These are phyloP conservation scores for Zaprionus kolodkinae DNA, from an alignment of 1,140 invertebrate species.

Conservation along the genomic window DNA sequence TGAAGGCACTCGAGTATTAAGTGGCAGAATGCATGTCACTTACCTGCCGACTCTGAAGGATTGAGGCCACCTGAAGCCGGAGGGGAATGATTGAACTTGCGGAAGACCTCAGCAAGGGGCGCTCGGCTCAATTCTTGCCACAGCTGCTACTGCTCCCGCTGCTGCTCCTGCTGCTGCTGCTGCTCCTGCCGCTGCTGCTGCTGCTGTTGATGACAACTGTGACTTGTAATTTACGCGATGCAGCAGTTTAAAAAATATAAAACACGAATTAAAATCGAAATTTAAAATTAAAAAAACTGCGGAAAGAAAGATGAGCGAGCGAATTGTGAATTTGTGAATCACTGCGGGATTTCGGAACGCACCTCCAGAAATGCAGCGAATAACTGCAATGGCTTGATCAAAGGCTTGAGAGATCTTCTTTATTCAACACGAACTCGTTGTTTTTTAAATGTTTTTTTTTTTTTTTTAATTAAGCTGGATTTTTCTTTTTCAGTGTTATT, in stretches of 20 bases:
- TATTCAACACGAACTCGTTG: slow-evolving; percentile 4
- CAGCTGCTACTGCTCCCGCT: neutral
- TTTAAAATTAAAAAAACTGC: slow-evolving; percentile 25
- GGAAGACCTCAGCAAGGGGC: neutral
- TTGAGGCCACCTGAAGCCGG: slow-evolving; percentile 13
- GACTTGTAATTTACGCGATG: slow-evolving; percentile 15
- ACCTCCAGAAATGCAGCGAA: slow-evolving; percentile 41
- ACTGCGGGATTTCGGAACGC: neutral
- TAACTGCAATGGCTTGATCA: slow-evolving; percentile 8
- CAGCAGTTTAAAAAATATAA: neutral
- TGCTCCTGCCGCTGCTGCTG: neutral
- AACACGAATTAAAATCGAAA: neutral
- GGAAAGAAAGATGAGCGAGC: neutral
- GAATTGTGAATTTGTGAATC: neutral
- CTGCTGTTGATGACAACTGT: neutral
- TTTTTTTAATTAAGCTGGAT: neutral
- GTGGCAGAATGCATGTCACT: slow-evolving; percentile 44
- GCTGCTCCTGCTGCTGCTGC: neutral
- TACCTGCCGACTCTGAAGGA: slow-evolving; percentile 37
- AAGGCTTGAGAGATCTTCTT: neutral
- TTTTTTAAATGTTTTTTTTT: neutral
- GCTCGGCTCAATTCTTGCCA: neutral
- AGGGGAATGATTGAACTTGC: neutral
- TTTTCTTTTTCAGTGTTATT: neutral
- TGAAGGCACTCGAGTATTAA: slow-evolving; percentile 29